Evolutionary conservation across 2,888 invertebrate genomes (phyloP), one percentile per base, ranked within the genome.

Genomic region (Colletes collaris): DNA sequence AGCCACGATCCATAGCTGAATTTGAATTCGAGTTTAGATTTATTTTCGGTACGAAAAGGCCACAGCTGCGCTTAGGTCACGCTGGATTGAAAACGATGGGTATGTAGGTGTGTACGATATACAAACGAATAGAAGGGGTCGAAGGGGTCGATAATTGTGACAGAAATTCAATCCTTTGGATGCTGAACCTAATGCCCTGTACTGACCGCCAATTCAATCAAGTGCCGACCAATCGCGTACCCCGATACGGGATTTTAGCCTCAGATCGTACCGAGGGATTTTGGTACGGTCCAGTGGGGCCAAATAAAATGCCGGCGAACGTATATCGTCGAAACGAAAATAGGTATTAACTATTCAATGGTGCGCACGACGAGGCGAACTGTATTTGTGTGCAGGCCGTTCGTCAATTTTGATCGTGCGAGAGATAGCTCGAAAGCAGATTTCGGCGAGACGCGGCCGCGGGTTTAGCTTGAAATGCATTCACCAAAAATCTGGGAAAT

Each of bases 161-260:
- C 87, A 86, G 85, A 87, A 85, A 86, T 88, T 87, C 79, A 84
- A 89, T 89, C 90, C 87, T 89, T 88, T 87, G 88, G 85, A 87
- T 83, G 86, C 78, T 73, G 83, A 82, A 88, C 85, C 86, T 89
- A 89, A 90, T 89, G 86, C 90, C 88, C 79, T 70, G 52, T 79
- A 79, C 81, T 86, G 89, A 88, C 89, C 89, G 87, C 86, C 87
- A 86, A 89, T 88, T 89, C 89, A 89, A 89, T 90, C 89, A 89
- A 88, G 85, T 78, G 69, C 84, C 86, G 83, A 84, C 89, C 88
- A 89, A 88, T 88, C 79, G 85, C 68, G 73, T 79, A 76, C 75
- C 79, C 79, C 83, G 82, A 79, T 82, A 79, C 75, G 64, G 86
- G 85, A 87, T 87, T 88, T 88, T 84, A 83, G 81, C 69, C 74